These are phyloP conservation scores for Enoplolaimus lenunculus DNA, from an alignment of 2,888 invertebrate species.

Conservation along the genomic window DNA sequence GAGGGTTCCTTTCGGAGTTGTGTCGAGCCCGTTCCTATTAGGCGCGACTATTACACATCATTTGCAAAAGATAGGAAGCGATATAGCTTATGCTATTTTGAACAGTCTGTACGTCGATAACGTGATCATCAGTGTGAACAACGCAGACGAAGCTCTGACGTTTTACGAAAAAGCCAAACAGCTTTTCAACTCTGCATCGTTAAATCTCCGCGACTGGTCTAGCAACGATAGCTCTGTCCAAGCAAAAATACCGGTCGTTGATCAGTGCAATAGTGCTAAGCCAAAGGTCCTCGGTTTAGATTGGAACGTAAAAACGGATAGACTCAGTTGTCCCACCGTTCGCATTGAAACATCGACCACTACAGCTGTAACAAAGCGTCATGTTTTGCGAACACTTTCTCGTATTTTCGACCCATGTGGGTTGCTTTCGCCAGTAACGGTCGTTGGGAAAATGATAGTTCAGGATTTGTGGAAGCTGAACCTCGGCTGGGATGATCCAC, in stretches of 20 bases:
- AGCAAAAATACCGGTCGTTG: background rate
- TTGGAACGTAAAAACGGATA: slow-evolving; percentile 6
- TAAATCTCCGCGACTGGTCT: slow-evolving; percentile 7
- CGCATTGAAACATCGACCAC: background rate
- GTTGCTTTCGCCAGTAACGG: background rate
- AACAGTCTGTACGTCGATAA: slow-evolving; percentile 19
- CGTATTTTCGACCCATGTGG: slow-evolving; percentile 8
- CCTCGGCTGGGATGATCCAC: slow-evolving; percentile 13
- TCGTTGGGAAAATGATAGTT: background rate
- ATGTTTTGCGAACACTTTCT: background rate
- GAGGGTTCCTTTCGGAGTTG: slow-evolving; percentile 27
- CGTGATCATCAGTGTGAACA: slow-evolving; percentile 2
- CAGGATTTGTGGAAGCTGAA: slow-evolving; percentile 14
- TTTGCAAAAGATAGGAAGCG: background rate
- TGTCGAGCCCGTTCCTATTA: slow-evolving; percentile 24
- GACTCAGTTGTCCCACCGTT: background rate
- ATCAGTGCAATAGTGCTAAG: background rate
- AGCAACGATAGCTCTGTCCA: background rate
- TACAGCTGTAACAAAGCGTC: background rate
- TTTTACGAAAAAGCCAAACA: background rate
- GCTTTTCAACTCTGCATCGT: background rate
- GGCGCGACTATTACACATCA: slow-evolving; percentile 17
- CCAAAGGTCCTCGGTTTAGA: slow-evolving; percentile 5
- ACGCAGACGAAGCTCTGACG: background rate
- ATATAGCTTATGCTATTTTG: slow-evolving; percentile 15